Evolutionary conservation across 2,797 vertebrate genomes (phyloP).

Genomic region (Numenius phaeopus): DNA sequence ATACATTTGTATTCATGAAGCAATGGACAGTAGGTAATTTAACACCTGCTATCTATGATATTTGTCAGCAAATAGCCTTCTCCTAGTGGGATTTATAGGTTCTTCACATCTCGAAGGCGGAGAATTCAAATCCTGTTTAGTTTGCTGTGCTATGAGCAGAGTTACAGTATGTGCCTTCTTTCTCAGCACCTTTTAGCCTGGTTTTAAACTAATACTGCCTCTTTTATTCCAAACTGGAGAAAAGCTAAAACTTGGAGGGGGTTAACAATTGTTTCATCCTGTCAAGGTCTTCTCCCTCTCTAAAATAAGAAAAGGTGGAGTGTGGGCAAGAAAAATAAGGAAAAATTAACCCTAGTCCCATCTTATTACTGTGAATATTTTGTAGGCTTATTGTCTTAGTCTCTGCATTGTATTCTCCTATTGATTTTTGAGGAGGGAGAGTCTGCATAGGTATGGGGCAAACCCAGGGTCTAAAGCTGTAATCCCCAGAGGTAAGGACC

Average conservation of each 20-base stretch:
- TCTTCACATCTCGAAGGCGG: background rate
- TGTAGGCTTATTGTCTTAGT: background rate
- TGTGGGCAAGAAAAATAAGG: background rate
- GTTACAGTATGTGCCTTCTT: background rate
- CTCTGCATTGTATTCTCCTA: background rate
- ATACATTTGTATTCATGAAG: conserved; percentile 7
- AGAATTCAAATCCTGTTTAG: conserved; percentile 26
- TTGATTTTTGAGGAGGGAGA: background rate
- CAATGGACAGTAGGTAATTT: background rate
- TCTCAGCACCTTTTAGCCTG: background rate
- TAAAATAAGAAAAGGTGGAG: background rate
- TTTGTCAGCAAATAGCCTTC: background rate
- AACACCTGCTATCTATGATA: background rate
- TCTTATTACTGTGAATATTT: background rate
- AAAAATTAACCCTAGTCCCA: background rate
- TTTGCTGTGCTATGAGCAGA: background rate
- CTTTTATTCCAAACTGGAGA: background rate
- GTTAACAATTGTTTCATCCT: background rate
- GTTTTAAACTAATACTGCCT: background rate
- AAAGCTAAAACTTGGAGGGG: background rate
- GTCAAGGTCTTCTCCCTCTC: background rate
- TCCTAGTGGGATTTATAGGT: background rate
- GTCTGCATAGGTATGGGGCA: background rate
- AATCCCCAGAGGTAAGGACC: background rate
- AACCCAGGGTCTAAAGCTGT: background rate